These are phyloP conservation scores for Leucoraja erinaceus DNA, from an alignment of 2,113 vertebrate species.

Conservation along the genomic window DNA sequence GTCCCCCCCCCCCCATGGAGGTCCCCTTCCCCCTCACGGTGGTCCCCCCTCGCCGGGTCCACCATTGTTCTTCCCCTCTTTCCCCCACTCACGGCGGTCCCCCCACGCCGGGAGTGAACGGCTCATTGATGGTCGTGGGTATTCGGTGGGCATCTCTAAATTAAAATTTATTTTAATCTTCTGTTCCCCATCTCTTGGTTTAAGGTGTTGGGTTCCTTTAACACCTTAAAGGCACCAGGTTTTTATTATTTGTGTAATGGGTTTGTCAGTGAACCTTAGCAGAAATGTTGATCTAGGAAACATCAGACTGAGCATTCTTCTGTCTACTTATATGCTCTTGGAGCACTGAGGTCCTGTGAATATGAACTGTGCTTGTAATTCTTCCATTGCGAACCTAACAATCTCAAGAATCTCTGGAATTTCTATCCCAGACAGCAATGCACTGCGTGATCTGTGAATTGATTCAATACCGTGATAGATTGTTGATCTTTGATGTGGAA, in stretches of 20 bases:
- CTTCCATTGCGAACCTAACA: not conserved
- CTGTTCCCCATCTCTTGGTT: not conserved
- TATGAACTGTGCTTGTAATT: not conserved
- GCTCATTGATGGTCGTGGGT: no score
- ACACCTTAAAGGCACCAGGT: not conserved
- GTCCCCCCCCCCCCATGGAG: no score
- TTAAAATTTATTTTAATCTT: not conserved
- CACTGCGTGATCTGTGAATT: no score
- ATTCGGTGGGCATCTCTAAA: no score
- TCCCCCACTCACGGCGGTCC: no score
- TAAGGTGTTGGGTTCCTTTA: not conserved
- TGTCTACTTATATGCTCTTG: not conserved
- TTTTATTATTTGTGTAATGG: not conserved
- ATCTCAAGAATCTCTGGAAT: not conserved
- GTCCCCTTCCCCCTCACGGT: no score
- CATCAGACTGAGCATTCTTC: not conserved
- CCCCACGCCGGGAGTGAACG: no score
- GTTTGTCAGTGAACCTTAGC: not conserved
- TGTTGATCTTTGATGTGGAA: no score
- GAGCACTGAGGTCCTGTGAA: not conserved
- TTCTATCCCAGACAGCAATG: no score
- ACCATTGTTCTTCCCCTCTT: no score
- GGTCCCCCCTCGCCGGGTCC: no score
- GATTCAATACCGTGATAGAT: no score
- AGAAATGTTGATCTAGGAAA: not conserved